phyloP scores from a whole-genome alignment of 2,888 invertebrate species.

The Cantharis nigra region DNA sequence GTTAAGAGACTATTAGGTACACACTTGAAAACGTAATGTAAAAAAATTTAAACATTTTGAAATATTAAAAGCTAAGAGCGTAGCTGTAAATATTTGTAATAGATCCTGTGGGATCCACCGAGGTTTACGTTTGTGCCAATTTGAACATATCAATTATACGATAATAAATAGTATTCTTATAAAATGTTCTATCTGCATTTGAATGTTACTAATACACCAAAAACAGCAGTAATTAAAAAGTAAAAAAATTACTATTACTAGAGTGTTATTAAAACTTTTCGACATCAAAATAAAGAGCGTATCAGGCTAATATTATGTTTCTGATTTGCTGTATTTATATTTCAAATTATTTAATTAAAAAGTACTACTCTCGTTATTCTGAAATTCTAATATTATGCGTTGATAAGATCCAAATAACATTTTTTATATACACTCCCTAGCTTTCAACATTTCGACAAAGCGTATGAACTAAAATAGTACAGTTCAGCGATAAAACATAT shows the following conservation, averaged over 20 bases:
- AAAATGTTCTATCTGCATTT: neutral
- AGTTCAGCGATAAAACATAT: constrained; percentile 39
- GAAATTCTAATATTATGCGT: neutral
- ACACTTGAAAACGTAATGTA: neutral
- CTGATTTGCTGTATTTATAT: neutral
- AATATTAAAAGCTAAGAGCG: neutral
- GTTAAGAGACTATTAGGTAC: neutral
- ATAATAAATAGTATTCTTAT: neutral
- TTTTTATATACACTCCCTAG: neutral
- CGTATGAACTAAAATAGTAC: constrained; percentile 4
- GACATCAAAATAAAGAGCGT: neutral
- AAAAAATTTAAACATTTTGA: neutral
- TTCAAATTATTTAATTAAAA: neutral
- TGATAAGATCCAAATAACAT: neutral
- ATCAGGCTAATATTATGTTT: neutral
- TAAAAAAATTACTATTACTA: neutral
- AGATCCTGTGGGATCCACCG: neutral
- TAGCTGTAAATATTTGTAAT: neutral
- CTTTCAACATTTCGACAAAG: neutral
- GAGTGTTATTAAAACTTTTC: neutral
- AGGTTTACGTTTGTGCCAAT: neutral
- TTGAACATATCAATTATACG: neutral
- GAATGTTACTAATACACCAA: neutral
- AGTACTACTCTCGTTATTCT: neutral
- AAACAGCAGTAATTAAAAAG: neutral